These are phyloP conservation scores for Ecliptopera silaceata DNA, from an alignment of 2,888 invertebrate species.

Conservation along the genomic window DNA sequence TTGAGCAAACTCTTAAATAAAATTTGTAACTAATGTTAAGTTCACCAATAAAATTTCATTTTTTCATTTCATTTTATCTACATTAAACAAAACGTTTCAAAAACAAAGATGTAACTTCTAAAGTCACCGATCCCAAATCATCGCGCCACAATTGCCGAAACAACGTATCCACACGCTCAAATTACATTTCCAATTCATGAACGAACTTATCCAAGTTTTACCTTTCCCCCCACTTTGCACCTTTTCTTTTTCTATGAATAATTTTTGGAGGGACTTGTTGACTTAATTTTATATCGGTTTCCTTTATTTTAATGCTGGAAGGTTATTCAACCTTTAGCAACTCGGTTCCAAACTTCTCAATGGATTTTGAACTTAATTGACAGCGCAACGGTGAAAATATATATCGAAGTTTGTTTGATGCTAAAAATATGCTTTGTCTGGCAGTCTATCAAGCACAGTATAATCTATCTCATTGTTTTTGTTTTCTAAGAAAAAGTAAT, in stretches of 20 bases:
- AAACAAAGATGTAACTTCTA: too few relatives aligned
- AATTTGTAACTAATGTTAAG: too few relatives aligned
- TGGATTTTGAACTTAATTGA: background rate
- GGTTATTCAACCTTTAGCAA: constrained; percentile 7
- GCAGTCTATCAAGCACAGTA: background rate
- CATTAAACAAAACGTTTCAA: background rate
- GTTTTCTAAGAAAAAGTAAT: too few relatives aligned
- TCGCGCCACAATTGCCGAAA: constrained; percentile 36
- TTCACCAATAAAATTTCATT: too few relatives aligned
- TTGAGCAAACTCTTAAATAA: too few relatives aligned
- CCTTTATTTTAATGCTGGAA: constrained; percentile 48
- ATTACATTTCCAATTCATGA: constrained; percentile 83
- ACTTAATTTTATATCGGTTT: constrained; percentile 81
- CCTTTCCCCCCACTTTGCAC: constrained; percentile 49
- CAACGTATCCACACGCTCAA: constrained; percentile 64
- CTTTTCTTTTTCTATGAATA: constrained; percentile 77
- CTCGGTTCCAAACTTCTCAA: background rate
- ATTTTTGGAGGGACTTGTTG: constrained; percentile 76
- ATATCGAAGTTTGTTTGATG: background rate
- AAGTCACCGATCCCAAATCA: constrained; percentile 19
- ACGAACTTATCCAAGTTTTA: constrained; percentile 62
- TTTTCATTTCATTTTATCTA: too few relatives aligned
- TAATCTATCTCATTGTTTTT: background rate
- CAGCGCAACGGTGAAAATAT: background rate
- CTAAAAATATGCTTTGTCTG: background rate